Percentiles rank a stretch among this genome's conserved stretches.
Evolutionary conservation across 2,113 vertebrate genomes (phyloP).

Genomic region (Mirounga angustirostris): DNA sequence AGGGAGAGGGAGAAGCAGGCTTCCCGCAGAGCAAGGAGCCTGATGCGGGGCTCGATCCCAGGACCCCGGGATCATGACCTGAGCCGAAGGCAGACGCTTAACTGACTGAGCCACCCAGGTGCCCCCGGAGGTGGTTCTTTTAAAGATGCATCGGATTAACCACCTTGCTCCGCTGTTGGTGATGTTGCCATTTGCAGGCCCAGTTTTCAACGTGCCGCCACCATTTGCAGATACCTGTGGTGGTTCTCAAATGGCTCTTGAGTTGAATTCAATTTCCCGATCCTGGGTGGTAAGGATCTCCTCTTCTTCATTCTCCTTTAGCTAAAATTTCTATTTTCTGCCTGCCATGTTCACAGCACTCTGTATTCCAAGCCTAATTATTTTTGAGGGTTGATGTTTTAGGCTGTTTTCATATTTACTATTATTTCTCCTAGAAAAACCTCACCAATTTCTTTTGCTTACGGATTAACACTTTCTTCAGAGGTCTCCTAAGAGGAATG

Average conservation of each 20-base stretch:
- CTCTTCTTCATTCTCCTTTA: conserved; percentile 42
- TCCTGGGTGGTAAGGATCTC: conserved; percentile 41
- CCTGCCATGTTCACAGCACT: neutral
- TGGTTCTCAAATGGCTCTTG: conserved; percentile 57
- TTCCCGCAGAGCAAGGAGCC: too few species aligned
- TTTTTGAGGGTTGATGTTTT: conserved; percentile 45
- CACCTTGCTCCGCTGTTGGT: conserved; percentile 17
- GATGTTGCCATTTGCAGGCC: conserved; percentile 58
- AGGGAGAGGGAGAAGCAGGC: too few species aligned
- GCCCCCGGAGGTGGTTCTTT: neutral
- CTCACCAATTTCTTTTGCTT: neutral
- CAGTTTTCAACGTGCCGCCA: conserved; percentile 25
- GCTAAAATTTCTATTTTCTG: conserved; percentile 40
- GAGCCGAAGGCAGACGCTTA: too few species aligned
- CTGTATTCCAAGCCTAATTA: conserved; percentile 55
- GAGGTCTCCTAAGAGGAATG: conserved; percentile 16
- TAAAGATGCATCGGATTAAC: neutral
- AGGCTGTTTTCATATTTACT: conserved; percentile 46
- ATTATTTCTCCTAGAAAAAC: conserved; percentile 6
- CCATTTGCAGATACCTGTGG: conserved; percentile 37
- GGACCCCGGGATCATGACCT: too few species aligned
- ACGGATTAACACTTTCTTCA: conserved; percentile 35
- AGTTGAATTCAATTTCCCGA: conserved; percentile 62
- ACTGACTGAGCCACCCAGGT: too few species aligned
- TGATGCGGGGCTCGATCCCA: too few species aligned